phyloP scores from a whole-genome alignment of 2,888 invertebrate genomes.

The Meteorus colon region DNA sequence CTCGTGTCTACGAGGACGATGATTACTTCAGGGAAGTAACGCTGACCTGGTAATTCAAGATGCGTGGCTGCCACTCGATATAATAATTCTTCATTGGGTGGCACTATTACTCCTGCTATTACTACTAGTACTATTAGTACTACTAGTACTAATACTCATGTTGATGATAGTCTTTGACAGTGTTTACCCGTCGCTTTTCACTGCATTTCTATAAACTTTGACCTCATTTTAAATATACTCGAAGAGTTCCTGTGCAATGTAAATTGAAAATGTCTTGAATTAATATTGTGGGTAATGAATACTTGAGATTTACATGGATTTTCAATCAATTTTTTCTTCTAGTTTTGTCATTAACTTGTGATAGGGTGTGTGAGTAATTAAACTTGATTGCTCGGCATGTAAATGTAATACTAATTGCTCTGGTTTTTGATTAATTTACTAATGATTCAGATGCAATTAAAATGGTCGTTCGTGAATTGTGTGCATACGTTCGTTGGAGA shows the following conservation, averaged over 20 bases:
- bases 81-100: constrained; percentile 34
- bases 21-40: constrained; percentile 52
- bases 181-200: background rate
- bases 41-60: constrained; percentile 55
- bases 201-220: background rate
- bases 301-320: too few relatives aligned
- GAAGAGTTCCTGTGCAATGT: background rate
- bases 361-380: too few relatives aligned
- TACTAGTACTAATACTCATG: background rate
- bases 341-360: too few relatives aligned
- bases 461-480: too few relatives aligned
- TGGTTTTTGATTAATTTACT: too few relatives aligned
- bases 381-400: too few relatives aligned
- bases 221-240: background rate
- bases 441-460: too few relatives aligned
- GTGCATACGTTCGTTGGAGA: too few relatives aligned
- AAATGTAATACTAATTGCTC: too few relatives aligned
- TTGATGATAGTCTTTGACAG: constrained; percentile 7
- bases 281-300: background rate
- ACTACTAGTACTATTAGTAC: background rate
- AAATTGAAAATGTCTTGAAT: background rate
- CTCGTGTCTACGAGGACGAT: constrained; percentile 47
- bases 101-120: constrained; percentile 9
- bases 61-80: constrained; percentile 47
- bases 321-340: too few relatives aligned